phyloP scores from a whole-genome alignment of 1,140 invertebrate genomes.

The Solen grandis region DNA sequence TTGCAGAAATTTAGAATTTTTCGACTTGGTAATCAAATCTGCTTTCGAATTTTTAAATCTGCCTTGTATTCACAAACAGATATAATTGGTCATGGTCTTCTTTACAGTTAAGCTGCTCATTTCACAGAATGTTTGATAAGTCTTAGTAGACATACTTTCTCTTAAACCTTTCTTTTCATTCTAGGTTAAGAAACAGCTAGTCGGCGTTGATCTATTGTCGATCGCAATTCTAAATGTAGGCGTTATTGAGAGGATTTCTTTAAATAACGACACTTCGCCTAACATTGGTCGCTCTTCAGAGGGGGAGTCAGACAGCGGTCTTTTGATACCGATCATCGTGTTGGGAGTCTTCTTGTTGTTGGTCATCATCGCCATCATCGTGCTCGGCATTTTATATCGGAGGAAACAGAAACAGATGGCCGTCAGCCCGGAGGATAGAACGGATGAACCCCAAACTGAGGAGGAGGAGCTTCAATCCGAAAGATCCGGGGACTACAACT shows the following conservation, averaged over 20 bases:
- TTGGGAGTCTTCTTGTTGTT: constrained; percentile 8
- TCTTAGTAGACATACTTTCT: too few relatives aligned
- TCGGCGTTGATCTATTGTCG: not conserved
- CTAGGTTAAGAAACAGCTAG: constrained; percentile 28
- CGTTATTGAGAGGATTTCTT: not conserved
- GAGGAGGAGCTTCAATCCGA: constrained; percentile 47
- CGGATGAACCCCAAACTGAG: constrained; percentile 45
- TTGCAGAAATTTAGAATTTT: too few relatives aligned
- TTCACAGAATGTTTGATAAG: too few relatives aligned
- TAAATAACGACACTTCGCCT: not conserved
- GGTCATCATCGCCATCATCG: constrained; percentile 10
- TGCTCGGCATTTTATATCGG: constrained; percentile 15
- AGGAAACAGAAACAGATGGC: constrained; percentile 19
- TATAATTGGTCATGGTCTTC: too few relatives aligned
- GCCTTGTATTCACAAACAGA: too few relatives aligned
- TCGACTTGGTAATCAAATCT: too few relatives aligned
- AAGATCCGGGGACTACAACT: constrained; percentile 3
- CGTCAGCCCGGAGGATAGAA: constrained; percentile 39
- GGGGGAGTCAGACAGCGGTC: not conserved
- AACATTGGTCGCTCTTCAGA: not conserved
- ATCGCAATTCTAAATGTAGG: constrained; percentile 31
- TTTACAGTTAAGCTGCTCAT: too few relatives aligned
- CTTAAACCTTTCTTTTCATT: too few relatives aligned
- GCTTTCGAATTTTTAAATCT: too few relatives aligned
- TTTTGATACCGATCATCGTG: constrained; percentile 37